Conservation (phyloP, 2,113 vertebrate species). For the Calidris pugnax region DNA sequence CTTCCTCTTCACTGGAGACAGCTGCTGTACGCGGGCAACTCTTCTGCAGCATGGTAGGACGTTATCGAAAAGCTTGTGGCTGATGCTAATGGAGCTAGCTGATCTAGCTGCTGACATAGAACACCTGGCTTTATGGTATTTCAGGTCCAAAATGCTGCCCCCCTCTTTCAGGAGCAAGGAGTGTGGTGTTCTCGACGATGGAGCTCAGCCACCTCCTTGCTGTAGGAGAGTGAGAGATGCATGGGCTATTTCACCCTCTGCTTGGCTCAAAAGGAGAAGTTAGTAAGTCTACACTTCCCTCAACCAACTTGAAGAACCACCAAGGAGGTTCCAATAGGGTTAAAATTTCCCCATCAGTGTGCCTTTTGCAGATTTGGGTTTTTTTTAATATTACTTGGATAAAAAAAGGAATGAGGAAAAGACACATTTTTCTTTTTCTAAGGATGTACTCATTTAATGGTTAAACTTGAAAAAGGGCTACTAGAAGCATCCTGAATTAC, state of each 20-base stretch:
- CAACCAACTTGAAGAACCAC: background rate
- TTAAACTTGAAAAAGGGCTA: background rate
- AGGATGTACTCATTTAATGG: background rate
- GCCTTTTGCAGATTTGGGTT: background rate
- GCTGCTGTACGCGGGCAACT: background rate
- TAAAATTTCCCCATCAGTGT: background rate
- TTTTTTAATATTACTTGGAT: background rate
- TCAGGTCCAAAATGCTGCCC: slow-evolving; percentile 10
- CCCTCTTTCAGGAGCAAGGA: background rate
- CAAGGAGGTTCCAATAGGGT: background rate
- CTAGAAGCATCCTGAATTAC: background rate
- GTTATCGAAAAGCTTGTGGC: background rate
- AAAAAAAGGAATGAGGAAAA: background rate
- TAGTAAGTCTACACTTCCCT: background rate
- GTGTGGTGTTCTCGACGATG: background rate
- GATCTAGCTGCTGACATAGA: background rate
- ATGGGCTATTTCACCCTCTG: background rate
- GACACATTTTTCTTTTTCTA: background rate
- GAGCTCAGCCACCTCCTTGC: background rate
- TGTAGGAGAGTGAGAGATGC: background rate
- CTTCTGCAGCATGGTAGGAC: background rate
- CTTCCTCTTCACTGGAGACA: slow-evolving; percentile 13
- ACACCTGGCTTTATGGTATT: background rate
- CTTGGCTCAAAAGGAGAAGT: background rate
- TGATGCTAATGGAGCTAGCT: background rate